phyloP scores from a whole-genome alignment of 2,797 vertebrate genomes.

The Simalia tracyae region DNA sequence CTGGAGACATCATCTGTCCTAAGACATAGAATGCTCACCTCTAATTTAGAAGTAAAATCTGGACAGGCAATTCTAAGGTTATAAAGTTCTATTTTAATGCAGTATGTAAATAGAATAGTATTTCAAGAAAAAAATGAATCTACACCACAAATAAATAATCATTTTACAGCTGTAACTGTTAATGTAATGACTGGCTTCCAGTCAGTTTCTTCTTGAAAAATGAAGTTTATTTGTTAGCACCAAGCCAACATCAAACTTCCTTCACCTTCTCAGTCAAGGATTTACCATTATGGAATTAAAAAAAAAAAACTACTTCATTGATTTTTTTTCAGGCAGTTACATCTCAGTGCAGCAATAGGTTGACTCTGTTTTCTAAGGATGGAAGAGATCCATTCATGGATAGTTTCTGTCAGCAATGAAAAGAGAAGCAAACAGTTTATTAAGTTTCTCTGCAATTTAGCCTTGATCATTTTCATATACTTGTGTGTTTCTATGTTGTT shows the following conservation, averaged over 20 bases:
- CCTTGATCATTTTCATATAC: neutral
- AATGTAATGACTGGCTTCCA: neutral
- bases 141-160: neutral
- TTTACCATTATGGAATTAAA: too few species aligned
- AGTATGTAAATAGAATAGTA: neutral
- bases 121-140: neutral
- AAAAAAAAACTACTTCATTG: neutral
- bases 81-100: neutral
- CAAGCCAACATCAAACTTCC: neutral
- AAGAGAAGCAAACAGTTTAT: neutral
- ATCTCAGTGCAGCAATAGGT: neutral
- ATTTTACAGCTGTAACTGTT: neutral
- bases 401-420: neutral
- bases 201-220: neutral
- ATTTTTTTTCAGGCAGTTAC: neutral
- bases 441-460: neutral
- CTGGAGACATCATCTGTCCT: neutral
- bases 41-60: neutral
- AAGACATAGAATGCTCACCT: neutral
- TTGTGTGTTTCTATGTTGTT: neutral
- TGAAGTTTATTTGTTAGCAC: neutral
- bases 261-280: neutral
- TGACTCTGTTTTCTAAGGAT: neutral
- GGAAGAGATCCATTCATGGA: neutral
- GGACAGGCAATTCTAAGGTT: neutral